These are phyloP conservation scores for Masticophis lateralis DNA, from an alignment of 2,797 vertebrate genomes.

Conservation along the genomic window DNA sequence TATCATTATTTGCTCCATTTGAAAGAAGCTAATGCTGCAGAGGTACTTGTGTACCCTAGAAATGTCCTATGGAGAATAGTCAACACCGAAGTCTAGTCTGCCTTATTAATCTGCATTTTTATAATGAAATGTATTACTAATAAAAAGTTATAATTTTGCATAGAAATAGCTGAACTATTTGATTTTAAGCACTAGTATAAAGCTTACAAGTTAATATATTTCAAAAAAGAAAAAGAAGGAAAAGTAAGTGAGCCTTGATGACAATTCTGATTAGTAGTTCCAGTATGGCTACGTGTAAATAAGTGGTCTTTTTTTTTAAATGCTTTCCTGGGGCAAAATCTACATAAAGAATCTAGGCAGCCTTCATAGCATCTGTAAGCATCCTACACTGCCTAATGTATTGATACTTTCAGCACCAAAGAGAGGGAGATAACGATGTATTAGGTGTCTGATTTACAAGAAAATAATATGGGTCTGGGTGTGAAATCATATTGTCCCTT, in stretches of 20 bases:
- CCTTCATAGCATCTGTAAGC: conserved; percentile 6
- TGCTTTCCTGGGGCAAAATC: neutral
- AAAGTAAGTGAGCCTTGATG: neutral
- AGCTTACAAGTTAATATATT: neutral
- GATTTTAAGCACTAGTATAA: neutral
- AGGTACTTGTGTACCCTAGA: neutral
- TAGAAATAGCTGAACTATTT: neutral
- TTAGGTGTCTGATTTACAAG: conserved; percentile 2
- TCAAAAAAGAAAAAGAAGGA: neutral
- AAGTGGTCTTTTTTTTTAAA: neutral
- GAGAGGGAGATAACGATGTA: neutral
- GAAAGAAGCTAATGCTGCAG: neutral
- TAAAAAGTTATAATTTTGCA: neutral
- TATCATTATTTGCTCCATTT: neutral
- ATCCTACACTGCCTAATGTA: neutral
- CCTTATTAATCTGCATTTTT: neutral
- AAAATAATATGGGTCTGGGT: neutral
- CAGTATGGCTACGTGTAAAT: neutral
- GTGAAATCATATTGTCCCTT: neutral
- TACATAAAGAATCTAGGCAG: conserved; percentile 2
- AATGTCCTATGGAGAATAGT: neutral
- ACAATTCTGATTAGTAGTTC: neutral
- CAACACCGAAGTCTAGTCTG: neutral
- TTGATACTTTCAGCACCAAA: neutral
- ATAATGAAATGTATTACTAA: neutral